Evolutionary conservation across 2,888 invertebrate species (phyloP).

Genomic region (Cremastinae sp.): DNA sequence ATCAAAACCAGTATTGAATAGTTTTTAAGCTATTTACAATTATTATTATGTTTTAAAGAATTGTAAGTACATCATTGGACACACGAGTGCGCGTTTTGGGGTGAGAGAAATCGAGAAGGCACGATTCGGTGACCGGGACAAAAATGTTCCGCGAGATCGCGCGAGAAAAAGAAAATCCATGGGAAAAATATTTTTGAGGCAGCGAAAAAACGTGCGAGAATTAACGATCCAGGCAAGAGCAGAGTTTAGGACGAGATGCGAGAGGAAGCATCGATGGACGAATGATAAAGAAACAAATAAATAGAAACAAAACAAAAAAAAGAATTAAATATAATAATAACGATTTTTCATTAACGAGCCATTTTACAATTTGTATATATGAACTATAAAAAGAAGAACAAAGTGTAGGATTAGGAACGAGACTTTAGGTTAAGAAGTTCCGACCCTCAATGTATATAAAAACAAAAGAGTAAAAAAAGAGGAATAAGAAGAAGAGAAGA

Average conservation of each 20-base stretch:
- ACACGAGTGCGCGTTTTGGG: too few relatives aligned
- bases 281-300: constrained; percentile 52
- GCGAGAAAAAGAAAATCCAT: background rate
- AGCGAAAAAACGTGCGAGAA: constrained; percentile 3
- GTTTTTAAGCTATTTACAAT: too few relatives aligned
- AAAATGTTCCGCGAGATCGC: too few relatives aligned
- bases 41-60: too few relatives aligned
- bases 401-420: constrained; percentile 54
- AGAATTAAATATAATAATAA: constrained; percentile 64
- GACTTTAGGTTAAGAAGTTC: constrained; percentile 57
- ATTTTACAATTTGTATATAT: constrained; percentile 79
- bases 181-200: constrained; percentile 11
- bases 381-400: constrained; percentile 67
- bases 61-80: too few relatives aligned
- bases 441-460: constrained; percentile 59
- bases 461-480: constrained; percentile 21
- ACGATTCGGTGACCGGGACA: too few relatives aligned
- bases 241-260: constrained; percentile 46
- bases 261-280: constrained; percentile 34
- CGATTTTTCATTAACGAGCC: constrained; percentile 74
- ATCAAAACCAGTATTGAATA: too few relatives aligned
- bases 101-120: too few relatives aligned
- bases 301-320: constrained; percentile 45
- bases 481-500: background rate
- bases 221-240: constrained; percentile 11